These are phyloP conservation scores for Apolygus lucorum DNA, from an alignment of 1,140 invertebrate species.

Conservation along the genomic window DNA sequence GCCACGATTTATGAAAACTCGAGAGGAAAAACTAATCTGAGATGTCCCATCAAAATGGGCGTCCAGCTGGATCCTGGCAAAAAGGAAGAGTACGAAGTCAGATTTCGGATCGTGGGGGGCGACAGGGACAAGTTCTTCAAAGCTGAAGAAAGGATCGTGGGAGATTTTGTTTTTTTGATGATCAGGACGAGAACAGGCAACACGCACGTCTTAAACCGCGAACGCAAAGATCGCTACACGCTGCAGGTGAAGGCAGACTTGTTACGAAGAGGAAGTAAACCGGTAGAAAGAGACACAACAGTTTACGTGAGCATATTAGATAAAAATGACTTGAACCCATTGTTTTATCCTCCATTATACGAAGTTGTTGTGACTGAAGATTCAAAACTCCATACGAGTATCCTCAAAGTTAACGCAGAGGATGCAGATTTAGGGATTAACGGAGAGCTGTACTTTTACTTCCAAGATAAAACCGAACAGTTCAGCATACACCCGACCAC, in stretches of 20 bases:
- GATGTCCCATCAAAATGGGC: constrained; percentile 56
- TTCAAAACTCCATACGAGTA: constrained; percentile 66
- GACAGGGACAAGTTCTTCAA: constrained; percentile 86
- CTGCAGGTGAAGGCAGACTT: constrained; percentile 57
- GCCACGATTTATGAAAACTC: constrained; percentile 85
- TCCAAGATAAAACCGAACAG: constrained; percentile 69
- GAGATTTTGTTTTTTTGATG: constrained; percentile 86
- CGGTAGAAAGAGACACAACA: constrained; percentile 47
- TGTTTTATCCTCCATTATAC: constrained; percentile 81
- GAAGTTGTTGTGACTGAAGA: constrained; percentile 78
- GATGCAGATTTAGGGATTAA: constrained; percentile 90
- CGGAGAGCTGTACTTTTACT: constrained; percentile 92
- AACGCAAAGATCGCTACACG: constrained; percentile 74
- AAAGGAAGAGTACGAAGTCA: constrained; percentile 49
- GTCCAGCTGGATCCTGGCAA: constrained; percentile 42
- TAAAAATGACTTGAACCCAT: constrained; percentile 81
- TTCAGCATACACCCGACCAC: constrained; percentile 88
- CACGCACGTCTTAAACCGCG: constrained; percentile 77
- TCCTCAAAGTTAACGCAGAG: constrained; percentile 69
- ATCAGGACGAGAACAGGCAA: constrained; percentile 76
- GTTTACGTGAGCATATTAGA: constrained; percentile 72
- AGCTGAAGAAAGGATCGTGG: constrained; percentile 72
- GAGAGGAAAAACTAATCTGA: constrained; percentile 68
- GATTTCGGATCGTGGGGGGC: constrained; percentile 70
- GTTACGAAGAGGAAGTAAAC: constrained; percentile 48